Evolutionary conservation across 2,113 vertebrate species (phyloP).

Genomic region (Sakesphorus luctuosus): DNA sequence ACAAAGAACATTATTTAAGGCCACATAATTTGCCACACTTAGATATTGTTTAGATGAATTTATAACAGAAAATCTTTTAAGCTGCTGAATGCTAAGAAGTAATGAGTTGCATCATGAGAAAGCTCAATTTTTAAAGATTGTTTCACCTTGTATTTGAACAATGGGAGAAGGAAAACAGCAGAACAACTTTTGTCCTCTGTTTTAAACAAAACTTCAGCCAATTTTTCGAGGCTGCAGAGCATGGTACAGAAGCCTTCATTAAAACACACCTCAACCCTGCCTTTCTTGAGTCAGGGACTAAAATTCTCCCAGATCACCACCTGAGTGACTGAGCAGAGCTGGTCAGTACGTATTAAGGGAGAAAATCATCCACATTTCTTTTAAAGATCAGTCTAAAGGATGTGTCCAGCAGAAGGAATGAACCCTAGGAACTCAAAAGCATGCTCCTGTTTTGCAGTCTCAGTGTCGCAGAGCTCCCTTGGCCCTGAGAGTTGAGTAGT

Average conservation of each 20-base stretch:
- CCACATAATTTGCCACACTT: background rate
- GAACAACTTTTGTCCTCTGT: background rate
- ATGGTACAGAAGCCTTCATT: background rate
- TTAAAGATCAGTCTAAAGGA: background rate
- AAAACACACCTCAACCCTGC: background rate
- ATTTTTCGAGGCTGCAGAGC: background rate
- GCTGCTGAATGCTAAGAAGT: background rate
- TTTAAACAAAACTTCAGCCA: background rate
- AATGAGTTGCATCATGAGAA: background rate
- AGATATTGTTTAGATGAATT: background rate
- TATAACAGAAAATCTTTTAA: background rate
- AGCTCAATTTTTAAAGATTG: background rate
- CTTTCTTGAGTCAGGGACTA: background rate
- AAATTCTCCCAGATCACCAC: background rate
- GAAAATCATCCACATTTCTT: background rate
- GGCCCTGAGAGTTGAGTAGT: background rate
- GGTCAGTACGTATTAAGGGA: background rate
- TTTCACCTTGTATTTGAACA: background rate
- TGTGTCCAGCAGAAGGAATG: background rate
- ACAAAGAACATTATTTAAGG: slow-evolving; percentile 1
- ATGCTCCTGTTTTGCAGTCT: background rate
- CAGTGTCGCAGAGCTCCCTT: background rate
- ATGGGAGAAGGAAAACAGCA: background rate
- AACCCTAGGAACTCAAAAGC: background rate
- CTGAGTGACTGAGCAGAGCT: background rate